Conservation (phyloP, 2,888 invertebrate genomes). For the Acleris emargana region DNA sequence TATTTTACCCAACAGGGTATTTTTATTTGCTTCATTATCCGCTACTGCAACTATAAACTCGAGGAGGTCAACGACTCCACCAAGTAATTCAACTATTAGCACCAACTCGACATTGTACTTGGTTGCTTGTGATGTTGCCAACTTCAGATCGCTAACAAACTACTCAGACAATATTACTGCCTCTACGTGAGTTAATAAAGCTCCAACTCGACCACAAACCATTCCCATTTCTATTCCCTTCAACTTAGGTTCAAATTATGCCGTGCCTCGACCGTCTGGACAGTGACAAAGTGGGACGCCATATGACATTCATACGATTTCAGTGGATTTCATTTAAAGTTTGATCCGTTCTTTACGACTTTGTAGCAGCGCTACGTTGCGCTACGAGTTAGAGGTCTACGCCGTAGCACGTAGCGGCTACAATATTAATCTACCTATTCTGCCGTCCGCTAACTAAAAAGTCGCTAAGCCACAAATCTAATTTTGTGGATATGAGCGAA, state of each 20-base stretch:
- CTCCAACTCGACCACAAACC: neutral
- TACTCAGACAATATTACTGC: constrained; percentile 28
- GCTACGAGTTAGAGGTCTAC: constrained; percentile 10
- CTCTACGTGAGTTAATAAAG: constrained; percentile 26
- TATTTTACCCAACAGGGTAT: no score
- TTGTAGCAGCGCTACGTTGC: neutral
- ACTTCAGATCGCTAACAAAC: constrained; percentile 11
- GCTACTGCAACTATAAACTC: no score
- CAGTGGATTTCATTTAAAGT: constrained; percentile 28
- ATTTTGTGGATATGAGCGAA: no score
- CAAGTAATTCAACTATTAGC: no score
- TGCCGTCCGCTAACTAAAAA: no score
- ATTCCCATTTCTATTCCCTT: neutral
- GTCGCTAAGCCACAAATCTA: no score
- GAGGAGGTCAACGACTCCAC: no score
- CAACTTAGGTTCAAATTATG: neutral
- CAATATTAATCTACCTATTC: neutral
- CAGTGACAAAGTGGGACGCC: constrained; percentile 13
- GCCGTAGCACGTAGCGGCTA: constrained; percentile 8
- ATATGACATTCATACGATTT: constrained; percentile 24
- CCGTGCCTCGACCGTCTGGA: constrained; percentile 2
- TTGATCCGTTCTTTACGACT: constrained; percentile 13
- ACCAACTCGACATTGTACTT: no score
- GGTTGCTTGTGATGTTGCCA: neutral
- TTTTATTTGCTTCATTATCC: no score